Evolutionary conservation across 2,888 invertebrate genomes (phyloP).

Genomic region (Mycalesis mineus): DNA sequence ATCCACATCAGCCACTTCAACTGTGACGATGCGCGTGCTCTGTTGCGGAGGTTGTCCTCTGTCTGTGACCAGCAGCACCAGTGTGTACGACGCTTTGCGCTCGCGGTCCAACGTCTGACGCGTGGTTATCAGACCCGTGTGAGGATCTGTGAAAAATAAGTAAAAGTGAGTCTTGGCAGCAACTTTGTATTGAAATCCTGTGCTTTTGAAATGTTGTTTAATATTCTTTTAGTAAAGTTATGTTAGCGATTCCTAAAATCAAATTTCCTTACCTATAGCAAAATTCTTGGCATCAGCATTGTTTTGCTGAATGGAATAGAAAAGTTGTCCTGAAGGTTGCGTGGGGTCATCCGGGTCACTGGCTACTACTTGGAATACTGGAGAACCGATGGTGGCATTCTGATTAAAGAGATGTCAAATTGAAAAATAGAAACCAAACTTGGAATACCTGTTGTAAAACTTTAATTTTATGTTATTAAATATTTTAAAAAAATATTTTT

Average conservation of each 20-base stretch:
- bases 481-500: no score
- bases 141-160: slow-evolving; percentile 65
- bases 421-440: neutral
- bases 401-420: slow-evolving; percentile 44
- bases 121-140: slow-evolving; percentile 85
- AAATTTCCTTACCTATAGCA: slow-evolving; percentile 70
- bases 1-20: slow-evolving; percentile 85
- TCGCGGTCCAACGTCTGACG: slow-evolving; percentile 85
- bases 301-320: slow-evolving; percentile 84
- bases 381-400: slow-evolving; percentile 85
- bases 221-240: no score
- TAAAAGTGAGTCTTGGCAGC: no score
- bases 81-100: slow-evolving; percentile 83
- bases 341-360: slow-evolving; percentile 88
- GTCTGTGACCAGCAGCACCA: slow-evolving; percentile 88
- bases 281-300: slow-evolving; percentile 81
- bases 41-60: slow-evolving; percentile 87
- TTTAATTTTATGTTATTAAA: no score
- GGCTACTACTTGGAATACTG: slow-evolving; percentile 86
- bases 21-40: slow-evolving; percentile 82
- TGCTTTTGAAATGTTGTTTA: no score
- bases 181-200: no score
- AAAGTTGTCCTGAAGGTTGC: slow-evolving; percentile 84
- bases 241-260: no score
- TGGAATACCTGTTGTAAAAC: neutral